phyloP scores from a whole-genome alignment of 2,797 vertebrate genomes.

The Phrynocephalus vlangalii region DNA sequence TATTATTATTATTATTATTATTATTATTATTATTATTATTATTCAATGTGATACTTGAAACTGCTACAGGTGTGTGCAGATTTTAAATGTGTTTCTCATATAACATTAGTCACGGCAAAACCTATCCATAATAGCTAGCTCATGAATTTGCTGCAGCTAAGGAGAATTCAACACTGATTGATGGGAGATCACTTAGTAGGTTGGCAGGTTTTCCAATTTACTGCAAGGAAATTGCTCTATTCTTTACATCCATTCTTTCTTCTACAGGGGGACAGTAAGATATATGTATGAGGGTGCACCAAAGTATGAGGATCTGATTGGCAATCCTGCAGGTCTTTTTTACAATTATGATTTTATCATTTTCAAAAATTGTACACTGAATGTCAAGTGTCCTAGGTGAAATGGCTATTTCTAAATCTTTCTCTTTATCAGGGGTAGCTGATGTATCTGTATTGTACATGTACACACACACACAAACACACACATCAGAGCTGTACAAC shows the following conservation, averaged over 20 bases:
- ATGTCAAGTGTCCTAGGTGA: constrained; percentile 74
- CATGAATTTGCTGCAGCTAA: constrained; percentile 85
- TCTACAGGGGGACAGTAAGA: constrained; percentile 76
- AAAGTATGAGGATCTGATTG: constrained; percentile 70
- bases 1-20: constrained; percentile 37
- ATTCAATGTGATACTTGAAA: constrained; percentile 79
- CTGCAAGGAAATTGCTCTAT: constrained; percentile 90
- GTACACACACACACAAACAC: not conserved
- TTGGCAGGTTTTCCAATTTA: constrained; percentile 95
- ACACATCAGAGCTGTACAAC: constrained; percentile 33
- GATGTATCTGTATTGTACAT: constrained; percentile 57
- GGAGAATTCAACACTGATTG: constrained; percentile 92
- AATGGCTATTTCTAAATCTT: constrained; percentile 48
- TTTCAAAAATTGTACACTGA: constrained; percentile 71
- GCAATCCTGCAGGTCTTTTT: constrained; percentile 75
- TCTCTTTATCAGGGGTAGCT: constrained; percentile 69
- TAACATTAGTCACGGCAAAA: constrained; percentile 91
- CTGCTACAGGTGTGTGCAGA: constrained; percentile 82
- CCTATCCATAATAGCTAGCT: constrained; percentile 88
- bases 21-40: constrained; percentile 55
- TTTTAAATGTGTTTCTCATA: constrained; percentile 89
- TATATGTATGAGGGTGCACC: constrained; percentile 73
- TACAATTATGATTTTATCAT: constrained; percentile 82
- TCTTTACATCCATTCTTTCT: constrained; percentile 85
- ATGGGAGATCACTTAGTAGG: constrained; percentile 92